phyloP scores from a whole-genome alignment of 2,113 vertebrate species.

The Neodon shergylaensis region DNA sequence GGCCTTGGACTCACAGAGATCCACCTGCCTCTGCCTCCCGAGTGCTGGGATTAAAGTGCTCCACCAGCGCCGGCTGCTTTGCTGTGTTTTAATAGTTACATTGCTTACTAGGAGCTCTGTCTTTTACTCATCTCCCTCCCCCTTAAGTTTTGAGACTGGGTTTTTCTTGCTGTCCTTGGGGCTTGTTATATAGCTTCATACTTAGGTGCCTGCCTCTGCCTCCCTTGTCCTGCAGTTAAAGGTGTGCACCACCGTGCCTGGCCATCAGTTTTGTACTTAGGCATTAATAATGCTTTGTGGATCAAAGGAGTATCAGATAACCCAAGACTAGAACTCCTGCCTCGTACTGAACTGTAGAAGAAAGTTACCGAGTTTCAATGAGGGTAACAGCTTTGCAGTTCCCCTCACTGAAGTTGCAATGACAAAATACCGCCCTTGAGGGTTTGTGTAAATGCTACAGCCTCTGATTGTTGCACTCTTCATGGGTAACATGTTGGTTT shows the following conservation, averaged over 20 bases:
- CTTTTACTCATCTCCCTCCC: not conserved
- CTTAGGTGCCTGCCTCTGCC: not conserved
- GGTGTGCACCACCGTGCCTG: not conserved
- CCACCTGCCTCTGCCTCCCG: too few species aligned
- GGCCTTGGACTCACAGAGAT: too few species aligned
- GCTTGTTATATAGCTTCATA: not conserved
- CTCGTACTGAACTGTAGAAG: constrained; percentile 23
- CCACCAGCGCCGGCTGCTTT: not conserved
- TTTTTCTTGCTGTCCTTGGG: not conserved
- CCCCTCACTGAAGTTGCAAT: not conserved
- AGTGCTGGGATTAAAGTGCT: too few species aligned
- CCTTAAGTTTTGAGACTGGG: not conserved
- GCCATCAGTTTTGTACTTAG: not conserved
- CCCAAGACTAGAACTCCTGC: not conserved
- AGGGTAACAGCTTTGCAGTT: not conserved
- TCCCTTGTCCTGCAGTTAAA: not conserved
- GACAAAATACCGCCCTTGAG: not conserved
- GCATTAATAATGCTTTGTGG: not conserved
- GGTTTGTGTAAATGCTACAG: not conserved
- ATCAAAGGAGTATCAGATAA: not conserved
- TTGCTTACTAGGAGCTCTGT: not conserved
- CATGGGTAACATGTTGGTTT: not conserved
- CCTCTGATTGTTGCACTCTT: not conserved
- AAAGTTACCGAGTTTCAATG: not conserved
- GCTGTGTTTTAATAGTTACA: constrained; percentile 21